These are phyloP conservation scores for Orthonyx spaldingii DNA, from an alignment of 2,113 vertebrate species.

Conservation along the genomic window DNA sequence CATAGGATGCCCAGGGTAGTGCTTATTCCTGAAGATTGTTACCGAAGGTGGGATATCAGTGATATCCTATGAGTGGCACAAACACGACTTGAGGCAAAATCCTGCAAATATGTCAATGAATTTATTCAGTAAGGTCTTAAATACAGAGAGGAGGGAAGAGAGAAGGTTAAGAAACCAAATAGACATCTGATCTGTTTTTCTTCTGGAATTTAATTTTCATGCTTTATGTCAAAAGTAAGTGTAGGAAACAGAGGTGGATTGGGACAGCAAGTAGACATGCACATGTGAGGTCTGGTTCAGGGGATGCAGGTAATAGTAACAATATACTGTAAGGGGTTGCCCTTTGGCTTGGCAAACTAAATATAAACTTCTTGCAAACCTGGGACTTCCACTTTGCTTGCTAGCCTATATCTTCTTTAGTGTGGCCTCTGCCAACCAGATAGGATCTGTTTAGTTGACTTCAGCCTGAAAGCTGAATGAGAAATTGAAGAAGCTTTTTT, in stretches of 20 bases:
- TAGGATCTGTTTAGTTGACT: not conserved
- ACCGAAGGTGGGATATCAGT: not conserved
- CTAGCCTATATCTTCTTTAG: not conserved
- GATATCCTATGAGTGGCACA: not conserved
- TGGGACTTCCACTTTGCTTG: not conserved
- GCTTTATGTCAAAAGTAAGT: not conserved
- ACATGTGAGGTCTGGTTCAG: not conserved
- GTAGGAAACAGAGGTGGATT: not conserved
- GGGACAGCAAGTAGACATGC: not conserved
- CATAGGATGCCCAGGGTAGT: not conserved
- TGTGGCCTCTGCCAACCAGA: not conserved
- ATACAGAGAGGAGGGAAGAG: not conserved
- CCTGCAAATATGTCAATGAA: not conserved
- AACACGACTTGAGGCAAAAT: not conserved
- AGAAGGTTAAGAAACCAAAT: not conserved
- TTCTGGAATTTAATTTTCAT: not conserved
- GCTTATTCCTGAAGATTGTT: not conserved
- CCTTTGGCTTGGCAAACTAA: not conserved
- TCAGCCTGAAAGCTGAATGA: not conserved
- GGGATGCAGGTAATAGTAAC: not conserved
- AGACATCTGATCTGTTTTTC: not conserved
- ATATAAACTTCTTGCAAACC: not conserved
- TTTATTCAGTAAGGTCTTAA: not conserved
- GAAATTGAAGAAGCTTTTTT: not conserved
- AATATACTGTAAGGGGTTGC: not conserved